Evolutionary conservation across 2,113 vertebrate species (phyloP), one percentile per base, ranked within the genome.

Genomic region (Odontesthes bonariensis): DNA sequence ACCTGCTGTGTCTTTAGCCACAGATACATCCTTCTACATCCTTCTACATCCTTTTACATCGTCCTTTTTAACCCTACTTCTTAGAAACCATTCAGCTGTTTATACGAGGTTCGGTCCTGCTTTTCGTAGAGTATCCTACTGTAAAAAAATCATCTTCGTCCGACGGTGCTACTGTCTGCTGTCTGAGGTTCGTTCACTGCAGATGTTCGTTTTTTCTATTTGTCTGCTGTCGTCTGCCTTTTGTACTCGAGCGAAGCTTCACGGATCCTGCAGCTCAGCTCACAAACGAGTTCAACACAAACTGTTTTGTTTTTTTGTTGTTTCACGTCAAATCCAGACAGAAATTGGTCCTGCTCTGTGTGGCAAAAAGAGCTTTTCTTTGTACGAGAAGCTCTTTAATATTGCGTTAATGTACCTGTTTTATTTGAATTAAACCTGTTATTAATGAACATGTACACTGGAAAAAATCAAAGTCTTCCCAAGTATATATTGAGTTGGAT

Each of bases 111-210:
- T 54, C 54, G 7, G 33, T 64, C 49, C 4, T 59, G 78, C 70
- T 71, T 84, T 79, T 40, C 32, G 66, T 77, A 2, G 73, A 64
- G 53, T n/a, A 33, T 76, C 70, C 57, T n/a, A 44, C 51, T 72
- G 69, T 81, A 67, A 69, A 69, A 77, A 68, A 69, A 32, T 52
- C 68, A 46, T 77, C 42, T 60, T 47, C 47, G 58, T 86, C 68
- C 61, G 52, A 79, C 72, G 88, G 90, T 77, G 83, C 82, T 88
- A 69, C 32, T 70, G 84, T 88, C 73, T 52, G 57, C 66, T 64
- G 79, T 84, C 72, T 38, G 59, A 57, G 49, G 71, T 81, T 19
- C 20, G 74, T 75, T 63, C 59, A 11, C 38, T 73, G 59, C 67
- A 71, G 68, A 61, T 75, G 73, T 70, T 78, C 54, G 56, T 83